phyloP scores from a whole-genome alignment of 2,888 invertebrate genomes.

The Nomada lathburiana region DNA sequence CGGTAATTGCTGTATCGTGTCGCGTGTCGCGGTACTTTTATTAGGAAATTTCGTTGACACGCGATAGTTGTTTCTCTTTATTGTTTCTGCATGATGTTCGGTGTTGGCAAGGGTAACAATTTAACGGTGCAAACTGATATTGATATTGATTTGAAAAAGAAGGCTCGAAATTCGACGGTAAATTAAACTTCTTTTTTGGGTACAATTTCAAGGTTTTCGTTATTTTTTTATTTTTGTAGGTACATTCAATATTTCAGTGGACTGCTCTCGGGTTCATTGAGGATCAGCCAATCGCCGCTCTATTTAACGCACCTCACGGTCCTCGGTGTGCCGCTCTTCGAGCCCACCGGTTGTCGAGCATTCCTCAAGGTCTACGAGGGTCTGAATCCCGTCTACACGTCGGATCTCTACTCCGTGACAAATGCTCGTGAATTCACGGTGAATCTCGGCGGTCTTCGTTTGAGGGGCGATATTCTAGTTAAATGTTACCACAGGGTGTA shows the following conservation, averaged over 20 bases:
- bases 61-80: too few species aligned
- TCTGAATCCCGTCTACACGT: slow-evolving; percentile 94
- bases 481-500: slow-evolving; percentile 93
- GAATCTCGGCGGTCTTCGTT: slow-evolving; percentile 88
- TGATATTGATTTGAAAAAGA: neutral
- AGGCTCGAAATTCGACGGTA: neutral
- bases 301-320: slow-evolving; percentile 94
- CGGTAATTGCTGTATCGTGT: slow-evolving; percentile 27
- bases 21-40: neutral
- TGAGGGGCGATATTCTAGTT: slow-evolving; percentile 95
- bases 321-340: slow-evolving; percentile 92
- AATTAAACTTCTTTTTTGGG: neutral
- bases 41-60: slow-evolving; percentile 11
- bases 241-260: slow-evolving; percentile 97
- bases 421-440: slow-evolving; percentile 90
- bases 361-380: slow-evolving; percentile 96
- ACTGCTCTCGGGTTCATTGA: slow-evolving; percentile 93
- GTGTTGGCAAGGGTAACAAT: too few species aligned
- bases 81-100: too few species aligned
- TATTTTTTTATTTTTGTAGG: slow-evolving; percentile 85
- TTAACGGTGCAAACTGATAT: too few species aligned
- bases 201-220: neutral
- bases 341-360: slow-evolving; percentile 88
- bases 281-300: slow-evolving; percentile 94
- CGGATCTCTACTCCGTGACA: slow-evolving; percentile 86